These are phyloP conservation scores for Sylvia borin DNA, from an alignment of 2,797 vertebrate species.

Conservation along the genomic window DNA sequence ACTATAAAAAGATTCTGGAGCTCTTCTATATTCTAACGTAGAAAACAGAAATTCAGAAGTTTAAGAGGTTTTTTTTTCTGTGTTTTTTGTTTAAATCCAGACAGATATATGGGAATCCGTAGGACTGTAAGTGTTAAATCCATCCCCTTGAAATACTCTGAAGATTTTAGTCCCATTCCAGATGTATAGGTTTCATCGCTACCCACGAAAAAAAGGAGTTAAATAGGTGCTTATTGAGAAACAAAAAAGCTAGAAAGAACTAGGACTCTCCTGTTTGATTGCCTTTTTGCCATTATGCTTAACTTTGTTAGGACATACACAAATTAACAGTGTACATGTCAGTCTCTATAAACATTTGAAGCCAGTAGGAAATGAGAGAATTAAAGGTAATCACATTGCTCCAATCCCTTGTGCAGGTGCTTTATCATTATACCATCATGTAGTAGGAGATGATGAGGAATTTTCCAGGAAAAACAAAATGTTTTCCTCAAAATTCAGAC, in stretches of 20 bases:
- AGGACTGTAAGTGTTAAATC: background rate
- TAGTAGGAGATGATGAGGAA: background rate
- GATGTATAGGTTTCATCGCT: background rate
- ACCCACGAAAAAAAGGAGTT: background rate
- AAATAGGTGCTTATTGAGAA: background rate
- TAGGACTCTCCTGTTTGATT: background rate
- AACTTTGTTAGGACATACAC: background rate
- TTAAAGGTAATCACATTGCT: background rate
- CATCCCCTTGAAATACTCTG: background rate
- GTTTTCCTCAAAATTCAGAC: background rate
- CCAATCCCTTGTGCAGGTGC: background rate
- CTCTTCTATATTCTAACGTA: background rate
- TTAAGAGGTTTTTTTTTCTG: background rate
- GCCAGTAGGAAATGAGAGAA: background rate
- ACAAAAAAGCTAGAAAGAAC: background rate
- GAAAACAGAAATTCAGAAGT: background rate
- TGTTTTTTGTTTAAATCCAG: background rate
- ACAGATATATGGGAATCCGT: background rate
- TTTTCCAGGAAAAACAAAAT: background rate
- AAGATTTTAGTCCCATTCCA: background rate
- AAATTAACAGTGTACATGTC: background rate
- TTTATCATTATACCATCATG: fast-evolving
- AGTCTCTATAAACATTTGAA: background rate
- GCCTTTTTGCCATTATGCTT: background rate
- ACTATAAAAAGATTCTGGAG: background rate